These are phyloP conservation scores for Muscina levida DNA, from an alignment of 2,888 invertebrate species.

Conservation along the genomic window DNA sequence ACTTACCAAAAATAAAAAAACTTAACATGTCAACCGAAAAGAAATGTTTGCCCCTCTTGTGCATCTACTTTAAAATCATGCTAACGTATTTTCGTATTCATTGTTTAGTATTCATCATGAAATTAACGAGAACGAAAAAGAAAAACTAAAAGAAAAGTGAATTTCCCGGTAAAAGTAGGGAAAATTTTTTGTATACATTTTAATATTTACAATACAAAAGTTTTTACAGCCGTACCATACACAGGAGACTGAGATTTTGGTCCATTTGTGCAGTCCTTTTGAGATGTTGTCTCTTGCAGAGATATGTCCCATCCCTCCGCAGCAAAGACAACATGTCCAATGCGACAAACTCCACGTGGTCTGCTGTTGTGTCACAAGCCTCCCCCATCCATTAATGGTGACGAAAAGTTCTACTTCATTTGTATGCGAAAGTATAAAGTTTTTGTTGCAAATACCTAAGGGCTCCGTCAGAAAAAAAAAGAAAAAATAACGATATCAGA, in stretches of 20 bases:
- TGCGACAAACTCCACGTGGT: too few species aligned
- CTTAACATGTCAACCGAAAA: too few species aligned
- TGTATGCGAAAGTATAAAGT: conserved; percentile 44
- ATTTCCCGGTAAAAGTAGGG: too few species aligned
- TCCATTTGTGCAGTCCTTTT: conserved; percentile 7
- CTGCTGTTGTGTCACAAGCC: too few species aligned
- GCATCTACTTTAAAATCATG: background rate
- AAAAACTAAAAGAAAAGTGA: background rate
- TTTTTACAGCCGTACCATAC: conserved; percentile 3
- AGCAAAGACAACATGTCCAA: too few species aligned
- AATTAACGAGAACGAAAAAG: background rate
- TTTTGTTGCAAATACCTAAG: conserved; percentile 46
- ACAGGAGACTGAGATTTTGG: conserved; percentile 14
- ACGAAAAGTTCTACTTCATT: conserved; percentile 40
- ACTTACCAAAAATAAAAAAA: too few species aligned
- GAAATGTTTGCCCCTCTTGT: too few species aligned
- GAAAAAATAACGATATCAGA: conserved; percentile 53
- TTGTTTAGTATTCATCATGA: conserved; percentile 15
- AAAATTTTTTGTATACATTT: conserved; percentile 8
- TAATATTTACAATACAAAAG: conserved; percentile 32
- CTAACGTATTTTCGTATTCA: conserved; percentile 2
- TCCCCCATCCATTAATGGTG: background rate
- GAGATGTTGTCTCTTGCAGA: too few species aligned
- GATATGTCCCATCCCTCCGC: too few species aligned
- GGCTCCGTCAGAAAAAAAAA: conserved; percentile 41